Conservation (phyloP, 2,113 vertebrate species). For the Nothoprocta perdicaria region DNA sequence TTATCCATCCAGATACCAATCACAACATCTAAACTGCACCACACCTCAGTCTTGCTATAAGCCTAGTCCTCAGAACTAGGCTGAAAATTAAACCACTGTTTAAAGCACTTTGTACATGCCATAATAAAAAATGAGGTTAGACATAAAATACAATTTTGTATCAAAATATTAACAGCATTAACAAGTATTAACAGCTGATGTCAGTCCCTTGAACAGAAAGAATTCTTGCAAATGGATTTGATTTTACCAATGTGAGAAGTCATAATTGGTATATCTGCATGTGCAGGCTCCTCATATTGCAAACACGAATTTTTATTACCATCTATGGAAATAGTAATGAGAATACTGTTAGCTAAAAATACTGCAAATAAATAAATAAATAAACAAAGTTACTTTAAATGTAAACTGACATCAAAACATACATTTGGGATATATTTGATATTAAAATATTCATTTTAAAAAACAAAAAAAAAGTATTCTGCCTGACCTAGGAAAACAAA, state of each 20-base stretch:
- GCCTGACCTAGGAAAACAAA: not conserved
- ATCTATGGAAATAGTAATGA: not conserved
- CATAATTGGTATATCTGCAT: not conserved
- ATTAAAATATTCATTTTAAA: conserved; percentile 8
- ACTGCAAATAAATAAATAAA: not conserved
- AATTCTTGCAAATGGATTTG: not conserved
- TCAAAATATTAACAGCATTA: not conserved
- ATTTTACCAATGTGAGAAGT: not conserved
- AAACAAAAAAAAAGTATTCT: not conserved
- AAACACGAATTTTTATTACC: not conserved
- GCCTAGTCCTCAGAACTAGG: not conserved
- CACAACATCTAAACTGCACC: not conserved
- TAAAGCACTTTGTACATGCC: not conserved
- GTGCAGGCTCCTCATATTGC: not conserved
- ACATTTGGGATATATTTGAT: not conserved
- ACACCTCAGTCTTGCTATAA: not conserved
- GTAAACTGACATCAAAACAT: not conserved
- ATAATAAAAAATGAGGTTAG: not conserved
- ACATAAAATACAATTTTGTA: not conserved
- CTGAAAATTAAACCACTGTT: not conserved
- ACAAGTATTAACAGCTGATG: not conserved
- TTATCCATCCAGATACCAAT: not conserved
- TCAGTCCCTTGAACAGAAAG: not conserved
- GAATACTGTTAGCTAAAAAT: not conserved
- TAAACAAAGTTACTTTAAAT: not conserved